phyloP scores from a whole-genome alignment of 2,113 vertebrate genomes.

The Rhegmatorhina hoffmannsi region DNA sequence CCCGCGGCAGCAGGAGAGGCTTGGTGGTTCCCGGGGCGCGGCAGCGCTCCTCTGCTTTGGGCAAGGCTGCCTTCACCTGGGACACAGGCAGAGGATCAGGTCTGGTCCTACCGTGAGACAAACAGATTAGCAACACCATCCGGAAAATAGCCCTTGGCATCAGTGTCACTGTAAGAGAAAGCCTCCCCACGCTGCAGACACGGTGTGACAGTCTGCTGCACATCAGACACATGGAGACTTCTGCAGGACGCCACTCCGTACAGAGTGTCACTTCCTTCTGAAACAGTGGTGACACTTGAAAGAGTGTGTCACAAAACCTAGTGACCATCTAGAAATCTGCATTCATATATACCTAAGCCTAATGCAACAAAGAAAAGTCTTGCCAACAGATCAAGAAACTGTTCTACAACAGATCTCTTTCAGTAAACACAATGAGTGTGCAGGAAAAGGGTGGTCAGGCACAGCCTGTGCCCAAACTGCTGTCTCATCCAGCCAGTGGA shows the following conservation, averaged over 20 bases:
- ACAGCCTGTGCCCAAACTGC: neutral
- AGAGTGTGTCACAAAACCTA: neutral
- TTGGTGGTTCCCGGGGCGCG: neutral
- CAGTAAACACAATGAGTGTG: accelerated
- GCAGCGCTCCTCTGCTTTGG: accelerated
- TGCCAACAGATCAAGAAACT: neutral
- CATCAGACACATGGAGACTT: neutral
- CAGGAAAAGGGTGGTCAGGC: neutral
- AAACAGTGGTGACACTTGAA: neutral
- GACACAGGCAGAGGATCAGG: neutral
- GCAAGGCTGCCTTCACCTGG: neutral
- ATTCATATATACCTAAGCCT: neutral
- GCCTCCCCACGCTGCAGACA: neutral
- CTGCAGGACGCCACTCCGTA: accelerated
- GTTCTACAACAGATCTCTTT: neutral
- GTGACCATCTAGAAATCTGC: neutral
- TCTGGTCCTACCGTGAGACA: neutral
- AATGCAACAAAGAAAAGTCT: neutral
- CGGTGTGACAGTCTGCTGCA: neutral
- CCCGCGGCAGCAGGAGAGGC: neutral
- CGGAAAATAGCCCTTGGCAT: neutral
- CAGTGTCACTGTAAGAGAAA: neutral
- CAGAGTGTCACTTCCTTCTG: neutral
- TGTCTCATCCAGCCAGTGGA: neutral
- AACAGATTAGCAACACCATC: neutral